phyloP scores from a whole-genome alignment of 2,797 vertebrate species.

The Sebastes cheni region DNA sequence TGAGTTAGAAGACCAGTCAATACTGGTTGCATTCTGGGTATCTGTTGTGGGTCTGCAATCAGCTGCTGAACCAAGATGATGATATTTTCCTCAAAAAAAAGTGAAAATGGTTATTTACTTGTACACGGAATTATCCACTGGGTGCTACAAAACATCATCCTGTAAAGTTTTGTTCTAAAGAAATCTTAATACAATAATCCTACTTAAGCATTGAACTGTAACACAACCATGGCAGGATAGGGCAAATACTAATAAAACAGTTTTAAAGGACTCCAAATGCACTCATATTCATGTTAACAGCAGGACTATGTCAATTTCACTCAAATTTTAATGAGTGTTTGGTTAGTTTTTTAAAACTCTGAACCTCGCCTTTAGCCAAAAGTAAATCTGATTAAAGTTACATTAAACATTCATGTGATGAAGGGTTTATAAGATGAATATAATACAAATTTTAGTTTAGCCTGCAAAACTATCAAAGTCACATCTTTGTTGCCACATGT shows the following conservation, averaged over 20 bases:
- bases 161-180: background rate
- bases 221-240: too few species aligned
- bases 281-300: background rate
- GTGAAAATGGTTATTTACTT: background rate
- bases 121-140: background rate
- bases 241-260: background rate
- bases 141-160: background rate
- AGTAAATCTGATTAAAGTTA: background rate
- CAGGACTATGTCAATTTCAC: background rate
- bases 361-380: background rate
- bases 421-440: background rate
- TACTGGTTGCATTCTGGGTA: background rate
- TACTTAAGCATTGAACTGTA: too few species aligned
- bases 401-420: background rate
- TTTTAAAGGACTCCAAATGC: background rate
- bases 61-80: background rate
- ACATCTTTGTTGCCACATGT: background rate
- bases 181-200: background rate
- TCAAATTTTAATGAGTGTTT: background rate
- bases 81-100: background rate
- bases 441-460: background rate
- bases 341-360: background rate
- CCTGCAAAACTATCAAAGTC: background rate
- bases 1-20: background rate
- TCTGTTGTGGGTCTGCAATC: background rate